These are phyloP conservation scores for Spodoptera exigua DNA, from an alignment of 2,888 invertebrate genomes.

Conservation along the genomic window DNA sequence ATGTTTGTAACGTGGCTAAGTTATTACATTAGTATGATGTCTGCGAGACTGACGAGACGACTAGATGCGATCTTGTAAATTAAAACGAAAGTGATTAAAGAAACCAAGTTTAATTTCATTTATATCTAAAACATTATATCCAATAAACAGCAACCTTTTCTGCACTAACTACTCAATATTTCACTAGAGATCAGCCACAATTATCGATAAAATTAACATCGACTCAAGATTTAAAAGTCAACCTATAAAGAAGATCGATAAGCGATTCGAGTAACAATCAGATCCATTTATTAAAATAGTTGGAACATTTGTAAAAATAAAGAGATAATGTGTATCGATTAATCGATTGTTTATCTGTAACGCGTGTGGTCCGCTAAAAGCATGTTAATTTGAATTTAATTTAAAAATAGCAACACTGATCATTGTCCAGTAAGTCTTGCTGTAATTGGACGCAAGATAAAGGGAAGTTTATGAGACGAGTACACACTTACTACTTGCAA, in stretches of 20 bases:
- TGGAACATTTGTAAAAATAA: constrained; percentile 40
- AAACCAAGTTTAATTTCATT: too few relatives aligned
- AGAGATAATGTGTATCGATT: constrained; percentile 58
- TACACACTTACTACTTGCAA: constrained; percentile 18
- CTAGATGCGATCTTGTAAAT: too few relatives aligned
- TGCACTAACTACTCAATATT: constrained; percentile 7
- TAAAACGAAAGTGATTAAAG: too few relatives aligned
- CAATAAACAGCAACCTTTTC: too few relatives aligned
- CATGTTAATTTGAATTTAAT: constrained; percentile 52
- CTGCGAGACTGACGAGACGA: too few relatives aligned
- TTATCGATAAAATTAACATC: constrained; percentile 36
- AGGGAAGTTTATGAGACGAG: constrained; percentile 43
- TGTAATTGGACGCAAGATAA: constrained; percentile 57
- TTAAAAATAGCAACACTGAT: constrained; percentile 46
- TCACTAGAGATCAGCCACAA: neutral
- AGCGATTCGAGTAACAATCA: constrained; percentile 29
- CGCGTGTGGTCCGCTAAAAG: constrained; percentile 65
- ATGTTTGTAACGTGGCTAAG: too few relatives aligned
- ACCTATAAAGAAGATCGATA: constrained; percentile 44
- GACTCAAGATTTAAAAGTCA: constrained; percentile 29
- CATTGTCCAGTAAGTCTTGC: constrained; percentile 45
- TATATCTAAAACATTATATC: too few relatives aligned
- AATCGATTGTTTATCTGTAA: constrained; percentile 46
- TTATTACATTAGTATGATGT: too few relatives aligned
- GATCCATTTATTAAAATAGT: constrained; percentile 25